Evolutionary conservation across 1,140 invertebrate genomes (phyloP), one percentile per base, ranked within the genome.

Genomic region (Sinonovacula constricta): DNA sequence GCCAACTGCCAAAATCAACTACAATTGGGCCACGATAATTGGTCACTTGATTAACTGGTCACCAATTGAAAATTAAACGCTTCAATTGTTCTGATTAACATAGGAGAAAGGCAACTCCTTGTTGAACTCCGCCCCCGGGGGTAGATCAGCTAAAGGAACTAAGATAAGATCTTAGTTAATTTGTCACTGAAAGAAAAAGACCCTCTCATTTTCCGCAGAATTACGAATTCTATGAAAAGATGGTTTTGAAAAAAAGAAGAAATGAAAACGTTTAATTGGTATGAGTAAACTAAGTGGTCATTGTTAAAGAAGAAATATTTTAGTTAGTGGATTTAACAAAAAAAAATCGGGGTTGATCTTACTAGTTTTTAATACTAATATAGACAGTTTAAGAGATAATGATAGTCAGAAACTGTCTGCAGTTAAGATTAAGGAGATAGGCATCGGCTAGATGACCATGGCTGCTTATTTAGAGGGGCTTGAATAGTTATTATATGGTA

Each of bases 41-140:
- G 39, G 33, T 60, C 62, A 54, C 33, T 62, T 62, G 71, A 65
- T 74, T 65, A 74, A 74, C 39, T 74, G 71, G 62, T 60, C 59
- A 74, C 45, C 71, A 74, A 74, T 74, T 74, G 59, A 74, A 74
- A 74, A 65, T 74, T 54, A 74, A 70, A 70, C 59, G 68, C 68
- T 24, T 59, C 49, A 70, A 70, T 70, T 70, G 68, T 70, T 56
- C 54, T 33, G 18, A 70, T 70, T 60, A 70, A 36, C 53, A 36
- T 26, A 30, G n/a, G 53, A 59, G 53, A 59, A 53, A 70, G 39
- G 45, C 34, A 10, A 28, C 34, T 3, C 68, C 53, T 39, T 33
- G 53, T 33, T 59, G 31, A 56, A 70, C 68, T 59, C 68, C 68
- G 56, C 68, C 68, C 68, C 68, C 68, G 57, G 68, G 68, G 68